Conservation (phyloP, 92 coral and sea anemone species). For the Palythoa heliodiscus region DNA sequence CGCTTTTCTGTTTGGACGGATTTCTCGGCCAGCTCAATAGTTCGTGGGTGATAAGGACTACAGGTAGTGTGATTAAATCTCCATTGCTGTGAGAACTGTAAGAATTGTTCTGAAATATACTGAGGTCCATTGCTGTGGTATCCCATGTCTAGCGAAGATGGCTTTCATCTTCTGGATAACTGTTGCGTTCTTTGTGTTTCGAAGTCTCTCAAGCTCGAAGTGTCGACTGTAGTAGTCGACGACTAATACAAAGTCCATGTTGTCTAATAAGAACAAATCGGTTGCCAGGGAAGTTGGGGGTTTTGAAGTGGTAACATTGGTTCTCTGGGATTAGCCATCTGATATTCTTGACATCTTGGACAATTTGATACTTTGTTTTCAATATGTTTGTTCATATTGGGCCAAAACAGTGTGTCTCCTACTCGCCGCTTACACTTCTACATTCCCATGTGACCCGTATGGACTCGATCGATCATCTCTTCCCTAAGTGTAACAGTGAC, state of each 20-base stretch:
- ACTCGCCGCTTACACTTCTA: no score
- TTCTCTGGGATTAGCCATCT: not conserved
- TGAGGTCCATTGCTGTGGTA: not conserved
- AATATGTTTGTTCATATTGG: not conserved
- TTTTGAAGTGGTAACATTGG: not conserved
- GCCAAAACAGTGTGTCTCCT: not conserved
- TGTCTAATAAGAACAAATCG: no score
- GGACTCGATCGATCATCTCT: no score
- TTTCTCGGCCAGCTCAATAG: no score
- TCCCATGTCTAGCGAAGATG: not conserved
- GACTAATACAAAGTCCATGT: not conserved
- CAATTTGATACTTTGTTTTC: not conserved
- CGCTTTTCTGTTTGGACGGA: no score
- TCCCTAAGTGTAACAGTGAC: no score
- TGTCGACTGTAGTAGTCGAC: not conserved
- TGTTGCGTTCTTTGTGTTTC: not conserved
- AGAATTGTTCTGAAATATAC: not conserved
- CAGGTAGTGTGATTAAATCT: not conserved
- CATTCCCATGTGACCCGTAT: no score
- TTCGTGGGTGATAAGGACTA: not conserved
- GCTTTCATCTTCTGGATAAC: not conserved
- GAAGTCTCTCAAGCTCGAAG: not conserved
- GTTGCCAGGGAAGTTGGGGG: not conserved
- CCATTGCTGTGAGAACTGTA: not conserved
- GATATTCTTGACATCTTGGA: not conserved